Evolutionary conservation across 2,113 vertebrate genomes (phyloP), one percentile per base, ranked within the genome.

Genomic region (Crocuta crocuta): DNA sequence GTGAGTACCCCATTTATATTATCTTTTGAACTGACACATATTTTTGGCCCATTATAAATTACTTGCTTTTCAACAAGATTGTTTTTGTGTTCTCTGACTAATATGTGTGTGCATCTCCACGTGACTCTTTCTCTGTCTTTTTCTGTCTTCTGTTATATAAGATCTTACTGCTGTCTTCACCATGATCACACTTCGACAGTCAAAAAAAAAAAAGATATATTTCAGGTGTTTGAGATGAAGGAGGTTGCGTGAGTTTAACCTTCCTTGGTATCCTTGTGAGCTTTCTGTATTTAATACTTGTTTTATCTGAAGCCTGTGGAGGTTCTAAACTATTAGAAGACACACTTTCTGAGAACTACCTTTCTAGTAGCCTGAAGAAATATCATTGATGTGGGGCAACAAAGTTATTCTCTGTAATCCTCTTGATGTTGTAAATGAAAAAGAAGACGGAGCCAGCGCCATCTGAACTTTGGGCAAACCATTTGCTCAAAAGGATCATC

Each of bases 241-340:
- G 98, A 98, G 99, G 98, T 98, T 99, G 98, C 98, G 98, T 98
- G 99, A 99, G 98, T 99, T 99, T 99, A 99, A 99, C 99, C 99
- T 99, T 99, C 99, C 98, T 99, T 95, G 96, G 98, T 98, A 98
- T 98, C 99, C 98, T 99, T 98, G 98, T 98, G 98, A 98, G 98
- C 98, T 99, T 98, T 99, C 98, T 99, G 98, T 99, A 98, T 99
- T 99, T 99, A 99, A 99, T 98, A 99, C 98, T 99, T 99, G 98
- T 99, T 99, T 99, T 99, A 99, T 99, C 98, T 99, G 98, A 99
- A 99, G 99, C 99, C 99, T 99, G 98, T 99, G 99, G 99, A 98
- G 98, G 99, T 99, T 99, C 99, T 99, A 99, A 99, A 99, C 98
- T 99, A 99, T 99, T 99, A 99, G 99, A 99, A 99, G 99, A 98